Conservation (phyloP, 2,113 vertebrate genomes). For the Catharus bicknelli region DNA sequence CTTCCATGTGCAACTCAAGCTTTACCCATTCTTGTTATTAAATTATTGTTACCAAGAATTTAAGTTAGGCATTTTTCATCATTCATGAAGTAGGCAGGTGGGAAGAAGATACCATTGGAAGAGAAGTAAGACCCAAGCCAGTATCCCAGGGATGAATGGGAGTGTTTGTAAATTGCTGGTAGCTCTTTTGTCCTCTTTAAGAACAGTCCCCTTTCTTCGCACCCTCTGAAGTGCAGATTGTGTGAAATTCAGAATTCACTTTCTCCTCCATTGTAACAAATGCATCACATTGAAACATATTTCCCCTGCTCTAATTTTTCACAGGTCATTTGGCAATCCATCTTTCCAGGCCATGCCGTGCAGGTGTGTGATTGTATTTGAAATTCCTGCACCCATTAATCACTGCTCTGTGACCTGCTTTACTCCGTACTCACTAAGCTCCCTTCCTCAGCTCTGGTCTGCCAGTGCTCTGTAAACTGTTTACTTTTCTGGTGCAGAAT, state of each 20-base stretch:
- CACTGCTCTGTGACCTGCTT: conserved; percentile 41
- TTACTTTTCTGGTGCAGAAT: conserved; percentile 47
- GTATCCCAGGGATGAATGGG: neutral
- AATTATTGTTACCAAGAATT: neutral
- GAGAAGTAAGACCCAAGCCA: neutral
- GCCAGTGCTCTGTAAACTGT: conserved; percentile 34
- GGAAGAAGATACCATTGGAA: neutral
- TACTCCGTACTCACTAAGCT: neutral
- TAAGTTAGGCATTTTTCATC: neutral
- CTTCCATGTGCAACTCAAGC: neutral
- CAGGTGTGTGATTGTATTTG: conserved; percentile 36
- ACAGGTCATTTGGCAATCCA: conserved; percentile 16
- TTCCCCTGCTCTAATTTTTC: conserved; percentile 37
- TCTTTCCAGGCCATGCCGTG: conserved; percentile 15
- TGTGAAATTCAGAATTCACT: conserved; percentile 22
- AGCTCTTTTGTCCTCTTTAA: neutral
- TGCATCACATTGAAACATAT: neutral
- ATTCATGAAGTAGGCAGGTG: neutral
- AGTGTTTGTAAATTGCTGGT: neutral
- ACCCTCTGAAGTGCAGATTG: neutral
- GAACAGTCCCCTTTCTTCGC: fast-evolving
- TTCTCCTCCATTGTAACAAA: conserved; percentile 19
- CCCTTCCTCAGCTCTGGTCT: neutral
- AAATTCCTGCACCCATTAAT: conserved; percentile 49
- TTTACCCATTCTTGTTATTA: neutral